Evolutionary conservation across 1,140 invertebrate genomes (phyloP).

Genomic region (Ditylenchus dipsaci): DNA sequence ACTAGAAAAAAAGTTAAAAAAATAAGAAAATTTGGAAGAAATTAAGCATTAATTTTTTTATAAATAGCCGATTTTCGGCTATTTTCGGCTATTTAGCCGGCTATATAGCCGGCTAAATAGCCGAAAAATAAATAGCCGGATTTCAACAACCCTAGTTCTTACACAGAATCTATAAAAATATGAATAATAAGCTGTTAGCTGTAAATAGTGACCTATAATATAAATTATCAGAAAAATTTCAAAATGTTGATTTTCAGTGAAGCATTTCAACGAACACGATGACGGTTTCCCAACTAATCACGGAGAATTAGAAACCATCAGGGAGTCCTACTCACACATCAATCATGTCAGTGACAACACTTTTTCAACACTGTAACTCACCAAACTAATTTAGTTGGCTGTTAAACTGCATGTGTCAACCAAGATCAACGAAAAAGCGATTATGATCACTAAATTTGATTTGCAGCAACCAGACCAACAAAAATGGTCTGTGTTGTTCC

Average conservation of each 20-base stretch:
- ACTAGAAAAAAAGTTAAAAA: too few relatives aligned
- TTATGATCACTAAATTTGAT: slow-evolving; percentile 6
- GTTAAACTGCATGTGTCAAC: slow-evolving; percentile 11
- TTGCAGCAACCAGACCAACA: slow-evolving; percentile 11
- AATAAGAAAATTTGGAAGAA: too few relatives aligned
- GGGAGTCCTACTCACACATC: slow-evolving; percentile 2
- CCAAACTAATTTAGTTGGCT: background rate
- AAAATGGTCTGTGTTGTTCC: slow-evolving; percentile 15
- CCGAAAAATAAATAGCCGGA: too few relatives aligned
- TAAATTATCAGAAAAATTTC: too few relatives aligned
- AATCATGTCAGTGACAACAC: slow-evolving; percentile 2
- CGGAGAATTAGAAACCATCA: background rate
- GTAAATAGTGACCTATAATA: too few relatives aligned
- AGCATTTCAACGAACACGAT: slow-evolving; percentile 7
- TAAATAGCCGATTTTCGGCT: too few relatives aligned
- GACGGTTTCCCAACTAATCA: slow-evolving; percentile 1
- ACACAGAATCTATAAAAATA: too few relatives aligned
- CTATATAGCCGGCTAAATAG: too few relatives aligned
- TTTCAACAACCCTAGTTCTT: too few relatives aligned
- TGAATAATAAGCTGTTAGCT: too few relatives aligned
- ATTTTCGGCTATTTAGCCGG: too few relatives aligned
- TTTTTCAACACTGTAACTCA: background rate
- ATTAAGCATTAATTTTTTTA: too few relatives aligned
- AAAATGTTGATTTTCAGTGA: background rate
- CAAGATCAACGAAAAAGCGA: background rate